Base-by-base conservation (phyloP, 2,113 vertebrate genomes). In the Dolichotis patagonum region DNA sequence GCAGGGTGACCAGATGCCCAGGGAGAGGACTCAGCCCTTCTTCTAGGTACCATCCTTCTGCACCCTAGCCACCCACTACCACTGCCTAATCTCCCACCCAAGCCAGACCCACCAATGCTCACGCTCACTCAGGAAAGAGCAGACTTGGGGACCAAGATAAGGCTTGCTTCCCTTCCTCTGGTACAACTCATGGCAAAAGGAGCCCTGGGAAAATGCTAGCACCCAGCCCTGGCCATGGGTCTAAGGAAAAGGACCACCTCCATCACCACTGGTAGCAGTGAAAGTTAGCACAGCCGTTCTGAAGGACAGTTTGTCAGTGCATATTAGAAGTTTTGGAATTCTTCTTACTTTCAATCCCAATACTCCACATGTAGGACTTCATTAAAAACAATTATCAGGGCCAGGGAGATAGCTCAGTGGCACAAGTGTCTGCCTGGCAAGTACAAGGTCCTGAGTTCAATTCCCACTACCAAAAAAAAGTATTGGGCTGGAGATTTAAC, bases 331-430 rank as follows among this genome's bases (percentile, higher is more conserved):
- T 69, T 83, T 73, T 63, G 78, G 12, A 60, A n/a, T n/a, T n/a
- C n/a, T 82, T 94, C 63, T 63, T 85, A n/a, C n/a, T 96, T 85
- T 46, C 43, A 58, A 83, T 83, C 7, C 43, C 46, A 75, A 81
- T 92, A 88, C 41, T 73, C 60, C 35, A 90, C 54, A 80, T n/a
- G 38, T 65, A 94, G 86, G 71, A 43, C 71, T 91, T 93, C 54
- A 69, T 30, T 35, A 56, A 56, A 56, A 56, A 56, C 52, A 19
- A 56, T 56, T 56, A 56, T 19, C 16, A 56, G 54, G 54, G 54
- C 54, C 54, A 56, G 54, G 54, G 17, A 17, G 1, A 56, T 56
- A 56, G 54, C 16, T 56, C 54, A 56, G 17, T 56, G 17, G 54
- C 17, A 56, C 54, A 56, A 56, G 54, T 56, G 54, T 56, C 54